These are phyloP conservation scores for Stramonita haemastoma DNA, from an alignment of 2,888 invertebrate species.

Conservation along the genomic window DNA sequence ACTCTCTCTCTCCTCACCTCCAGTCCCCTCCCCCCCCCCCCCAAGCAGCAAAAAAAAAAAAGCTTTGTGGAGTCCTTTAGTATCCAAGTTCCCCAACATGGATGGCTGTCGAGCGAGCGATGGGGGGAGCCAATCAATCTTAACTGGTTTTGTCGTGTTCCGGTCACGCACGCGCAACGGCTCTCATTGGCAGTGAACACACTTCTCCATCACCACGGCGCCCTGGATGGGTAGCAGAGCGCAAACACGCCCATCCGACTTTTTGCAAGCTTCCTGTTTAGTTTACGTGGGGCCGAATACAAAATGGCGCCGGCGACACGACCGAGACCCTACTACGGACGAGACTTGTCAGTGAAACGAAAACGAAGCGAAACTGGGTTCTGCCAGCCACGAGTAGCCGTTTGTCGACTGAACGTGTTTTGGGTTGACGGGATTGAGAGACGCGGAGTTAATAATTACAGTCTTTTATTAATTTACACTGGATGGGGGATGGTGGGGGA, in stretches of 20 bases:
- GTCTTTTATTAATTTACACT: constrained; percentile 45
- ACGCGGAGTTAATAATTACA: constrained; percentile 39
- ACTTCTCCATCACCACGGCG: background rate
- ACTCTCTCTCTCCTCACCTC: too few species aligned
- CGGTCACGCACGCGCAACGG: constrained; percentile 27
- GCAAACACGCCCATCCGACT: constrained; percentile 38
- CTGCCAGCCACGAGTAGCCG: background rate
- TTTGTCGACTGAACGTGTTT: constrained; percentile 33
- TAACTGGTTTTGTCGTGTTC: constrained; percentile 36
- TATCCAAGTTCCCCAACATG: too few species aligned
- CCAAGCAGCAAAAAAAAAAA: too few species aligned
- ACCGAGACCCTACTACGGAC: background rate
- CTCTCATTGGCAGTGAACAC: constrained; percentile 28
- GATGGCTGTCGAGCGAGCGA: background rate
- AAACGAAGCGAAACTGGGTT: background rate
- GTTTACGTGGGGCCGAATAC: constrained; percentile 36
- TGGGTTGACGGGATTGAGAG: constrained; percentile 2
- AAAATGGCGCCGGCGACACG: constrained; percentile 12
- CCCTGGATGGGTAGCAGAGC: constrained; percentile 37
- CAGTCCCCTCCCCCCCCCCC: too few species aligned
- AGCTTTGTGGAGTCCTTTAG: too few species aligned
- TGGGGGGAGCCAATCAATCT: constrained; percentile 26
- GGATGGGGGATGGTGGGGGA: too few species aligned
- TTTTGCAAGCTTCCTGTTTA: constrained; percentile 40
- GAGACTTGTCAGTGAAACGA: too few species aligned